Percentiles rank a stretch among this genome's conserved stretches.
phyloP scores from a whole-genome alignment of 2,888 invertebrate genomes.

The Kryphioiulus occultus region DNA sequence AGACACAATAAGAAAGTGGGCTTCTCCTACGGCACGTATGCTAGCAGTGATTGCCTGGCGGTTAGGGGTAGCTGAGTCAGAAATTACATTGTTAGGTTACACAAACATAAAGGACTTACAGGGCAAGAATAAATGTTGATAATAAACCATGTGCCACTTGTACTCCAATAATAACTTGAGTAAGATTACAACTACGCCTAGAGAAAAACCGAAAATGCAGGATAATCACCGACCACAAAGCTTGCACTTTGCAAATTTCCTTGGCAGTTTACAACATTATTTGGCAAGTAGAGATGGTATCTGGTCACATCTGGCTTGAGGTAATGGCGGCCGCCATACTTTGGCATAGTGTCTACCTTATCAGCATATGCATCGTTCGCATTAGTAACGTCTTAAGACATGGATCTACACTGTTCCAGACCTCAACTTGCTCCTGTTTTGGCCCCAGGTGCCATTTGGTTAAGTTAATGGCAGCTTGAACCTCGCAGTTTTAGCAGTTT shows the following conservation, averaged over 20 bases:
- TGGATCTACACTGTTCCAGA: neutral
- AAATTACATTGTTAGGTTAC: no score
- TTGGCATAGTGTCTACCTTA: neutral
- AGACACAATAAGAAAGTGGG: no score
- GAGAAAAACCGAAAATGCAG: neutral
- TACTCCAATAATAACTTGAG: no score
- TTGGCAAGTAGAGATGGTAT: neutral
- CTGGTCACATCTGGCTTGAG: neutral
- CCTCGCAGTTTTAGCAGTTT: neutral
- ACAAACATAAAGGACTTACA: no score
- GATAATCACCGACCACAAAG: neutral
- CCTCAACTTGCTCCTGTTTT: neutral
- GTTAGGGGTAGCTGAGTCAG: no score
- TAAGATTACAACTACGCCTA: neutral
- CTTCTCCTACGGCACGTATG: no score
- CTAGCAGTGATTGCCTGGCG: no score
- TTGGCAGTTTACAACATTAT: neutral
- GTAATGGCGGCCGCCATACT: neutral
- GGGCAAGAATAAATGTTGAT: no score
- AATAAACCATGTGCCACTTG: no score
- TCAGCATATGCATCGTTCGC: neutral
- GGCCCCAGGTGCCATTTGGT: neutral
- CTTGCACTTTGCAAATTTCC: neutral
- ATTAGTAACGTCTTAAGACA: no score
- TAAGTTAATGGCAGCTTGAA: neutral